These are phyloP conservation scores for Erebia aethiops DNA, from an alignment of 2,888 invertebrate genomes.

Conservation along the genomic window DNA sequence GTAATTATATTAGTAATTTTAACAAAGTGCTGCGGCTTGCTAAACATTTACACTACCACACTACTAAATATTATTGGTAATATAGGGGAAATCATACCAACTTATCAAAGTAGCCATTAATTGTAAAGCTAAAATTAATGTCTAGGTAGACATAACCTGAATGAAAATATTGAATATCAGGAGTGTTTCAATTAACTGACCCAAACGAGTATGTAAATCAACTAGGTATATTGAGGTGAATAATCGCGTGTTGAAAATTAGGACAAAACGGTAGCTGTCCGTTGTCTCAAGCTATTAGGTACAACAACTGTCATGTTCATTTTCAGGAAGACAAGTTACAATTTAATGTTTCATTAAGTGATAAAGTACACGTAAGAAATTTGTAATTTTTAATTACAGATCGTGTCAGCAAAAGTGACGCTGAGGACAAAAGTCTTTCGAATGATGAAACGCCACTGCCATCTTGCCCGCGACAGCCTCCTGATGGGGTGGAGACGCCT, in stretches of 20 bases:
- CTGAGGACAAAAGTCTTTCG: constrained; percentile 76
- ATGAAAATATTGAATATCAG: not conserved
- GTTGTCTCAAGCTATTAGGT: not conserved
- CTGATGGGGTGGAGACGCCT: constrained; percentile 92
- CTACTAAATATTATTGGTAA: not conserved
- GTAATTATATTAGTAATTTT: too few species aligned
- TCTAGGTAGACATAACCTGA: not conserved
- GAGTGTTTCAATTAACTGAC: constrained; percentile 10
- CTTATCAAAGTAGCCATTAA: too few species aligned
- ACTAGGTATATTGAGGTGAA: constrained; percentile 9
- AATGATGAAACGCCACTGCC: constrained; percentile 77
- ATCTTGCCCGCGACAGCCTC: constrained; percentile 88
- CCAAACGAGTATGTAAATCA: constrained; percentile 17
- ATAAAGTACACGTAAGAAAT: not conserved
- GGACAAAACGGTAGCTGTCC: constrained; percentile 18
- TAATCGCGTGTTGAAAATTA: constrained; percentile 17
- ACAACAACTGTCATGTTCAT: constrained; percentile 9
- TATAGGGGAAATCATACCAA: not conserved
- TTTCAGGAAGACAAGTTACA: not conserved
- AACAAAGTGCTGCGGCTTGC: not conserved
- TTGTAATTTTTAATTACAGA: constrained; percentile 55
- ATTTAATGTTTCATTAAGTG: not conserved
- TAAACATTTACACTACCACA: not conserved
- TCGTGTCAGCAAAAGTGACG: constrained; percentile 73
- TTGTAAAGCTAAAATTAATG: not conserved